These are phyloP conservation scores for Mellilla xanthometata DNA, from an alignment of 2,888 invertebrate species.

Conservation along the genomic window DNA sequence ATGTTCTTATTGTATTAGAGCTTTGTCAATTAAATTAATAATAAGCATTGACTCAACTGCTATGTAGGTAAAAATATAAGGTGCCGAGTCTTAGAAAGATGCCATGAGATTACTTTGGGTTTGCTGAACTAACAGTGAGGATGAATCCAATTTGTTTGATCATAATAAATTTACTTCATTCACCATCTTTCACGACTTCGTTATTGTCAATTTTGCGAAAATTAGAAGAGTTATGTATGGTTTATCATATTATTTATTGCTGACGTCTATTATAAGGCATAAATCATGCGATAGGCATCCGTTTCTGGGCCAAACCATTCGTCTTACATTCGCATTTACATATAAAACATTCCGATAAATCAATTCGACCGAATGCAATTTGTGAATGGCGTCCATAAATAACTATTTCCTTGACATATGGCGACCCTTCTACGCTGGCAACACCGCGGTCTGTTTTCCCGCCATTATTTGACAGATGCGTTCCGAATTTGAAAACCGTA, in stretches of 20 bases:
- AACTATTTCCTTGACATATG: slow-evolving; percentile 79
- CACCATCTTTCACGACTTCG: no score
- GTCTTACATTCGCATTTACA: slow-evolving; percentile 74
- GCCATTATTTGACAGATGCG: slow-evolving; percentile 76
- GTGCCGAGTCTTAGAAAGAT: no score
- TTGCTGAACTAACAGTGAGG: no score
- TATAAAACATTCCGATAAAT: slow-evolving; percentile 81
- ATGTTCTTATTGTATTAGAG: no score
- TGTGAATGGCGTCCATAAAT: slow-evolving; percentile 79
- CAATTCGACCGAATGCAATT: slow-evolving; percentile 80
- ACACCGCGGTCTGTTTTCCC: slow-evolving; percentile 66
- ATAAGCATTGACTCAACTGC: no score
- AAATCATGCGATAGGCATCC: slow-evolving; percentile 64
- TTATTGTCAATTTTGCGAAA: no score
- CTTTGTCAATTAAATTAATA: no score
- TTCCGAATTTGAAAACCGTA: slow-evolving; percentile 67
- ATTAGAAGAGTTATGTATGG: background rate
- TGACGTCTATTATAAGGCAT: slow-evolving; percentile 22
- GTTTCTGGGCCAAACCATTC: slow-evolving; percentile 73
- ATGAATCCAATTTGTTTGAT: no score
- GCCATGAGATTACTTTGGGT: no score
- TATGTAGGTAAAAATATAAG: no score
- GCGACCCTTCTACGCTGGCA: slow-evolving; percentile 68
- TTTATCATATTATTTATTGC: background rate
- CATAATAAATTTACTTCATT: no score